Evolutionary conservation across 2,113 vertebrate genomes (phyloP).

Genomic region (Pandion haliaetus): DNA sequence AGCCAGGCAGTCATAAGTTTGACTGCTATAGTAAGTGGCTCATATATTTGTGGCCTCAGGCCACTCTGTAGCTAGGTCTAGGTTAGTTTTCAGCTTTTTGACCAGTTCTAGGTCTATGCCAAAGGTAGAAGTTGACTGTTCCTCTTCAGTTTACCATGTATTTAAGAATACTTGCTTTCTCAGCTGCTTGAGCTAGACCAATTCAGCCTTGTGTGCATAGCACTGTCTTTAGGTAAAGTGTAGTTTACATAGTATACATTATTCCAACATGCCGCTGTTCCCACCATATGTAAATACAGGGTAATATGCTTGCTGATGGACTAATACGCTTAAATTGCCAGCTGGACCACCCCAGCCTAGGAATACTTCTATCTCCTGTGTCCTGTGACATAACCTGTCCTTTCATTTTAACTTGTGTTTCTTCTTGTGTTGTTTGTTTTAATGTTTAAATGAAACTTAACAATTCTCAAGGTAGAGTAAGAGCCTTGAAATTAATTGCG

Average conservation of each 20-base stretch:
- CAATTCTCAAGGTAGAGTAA: neutral
- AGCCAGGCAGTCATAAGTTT: neutral
- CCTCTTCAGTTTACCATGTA: neutral
- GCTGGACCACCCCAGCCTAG: neutral
- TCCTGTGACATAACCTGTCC: neutral
- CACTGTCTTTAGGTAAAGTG: neutral
- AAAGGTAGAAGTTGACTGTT: neutral
- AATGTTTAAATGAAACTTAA: neutral
- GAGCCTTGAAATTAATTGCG: neutral
- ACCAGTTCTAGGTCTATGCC: neutral
- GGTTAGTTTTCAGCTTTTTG: neutral
- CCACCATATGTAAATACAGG: neutral
- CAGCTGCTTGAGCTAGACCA: neutral
- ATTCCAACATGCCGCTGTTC: neutral
- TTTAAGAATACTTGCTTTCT: neutral
- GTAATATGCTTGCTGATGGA: neutral
- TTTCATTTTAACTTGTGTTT: neutral
- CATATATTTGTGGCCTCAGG: neutral
- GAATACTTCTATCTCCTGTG: neutral
- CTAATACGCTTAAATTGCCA: neutral
- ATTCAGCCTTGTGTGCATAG: rapidly evolving
- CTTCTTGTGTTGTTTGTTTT: neutral
- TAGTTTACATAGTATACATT: neutral
- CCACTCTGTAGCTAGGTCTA: neutral
- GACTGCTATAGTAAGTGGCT: neutral